phyloP scores from a whole-genome alignment of 2,113 vertebrate species.

The Corydoras sp. region DNA sequence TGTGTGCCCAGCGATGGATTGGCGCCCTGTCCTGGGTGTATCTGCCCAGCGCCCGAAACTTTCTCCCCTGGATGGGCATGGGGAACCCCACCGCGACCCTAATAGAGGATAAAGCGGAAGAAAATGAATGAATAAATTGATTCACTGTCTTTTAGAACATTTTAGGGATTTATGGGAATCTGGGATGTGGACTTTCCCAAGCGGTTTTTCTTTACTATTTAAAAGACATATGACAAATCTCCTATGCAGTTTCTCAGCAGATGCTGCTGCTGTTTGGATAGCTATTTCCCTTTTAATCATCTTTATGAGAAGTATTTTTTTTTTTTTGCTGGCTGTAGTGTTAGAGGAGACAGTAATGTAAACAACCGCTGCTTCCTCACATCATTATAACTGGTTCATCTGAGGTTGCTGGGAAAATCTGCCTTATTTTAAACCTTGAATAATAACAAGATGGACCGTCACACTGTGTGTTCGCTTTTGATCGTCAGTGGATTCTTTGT shows the following conservation, averaged over 20 bases:
- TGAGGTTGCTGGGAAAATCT: conserved; percentile 21
- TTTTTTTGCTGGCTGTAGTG: conserved; percentile 2
- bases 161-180: too few relatives aligned
- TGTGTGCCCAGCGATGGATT: too few relatives aligned
- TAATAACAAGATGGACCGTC: conserved; percentile 31
- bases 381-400: conserved; percentile 25
- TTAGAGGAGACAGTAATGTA: conserved; percentile 16
- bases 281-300: conserved; percentile 9
- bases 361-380: conserved; percentile 22
- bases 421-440: conserved; percentile 25
- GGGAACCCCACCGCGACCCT: too few relatives aligned
- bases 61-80: too few relatives aligned
- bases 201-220: too few relatives aligned
- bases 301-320: conserved; percentile 2
- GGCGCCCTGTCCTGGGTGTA: too few relatives aligned
- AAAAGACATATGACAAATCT: too few relatives aligned
- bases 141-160: too few relatives aligned
- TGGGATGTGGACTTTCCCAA: too few relatives aligned
- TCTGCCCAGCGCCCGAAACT: too few relatives aligned
- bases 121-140: too few relatives aligned
- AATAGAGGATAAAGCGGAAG: too few relatives aligned
- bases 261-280: conserved; percentile 22
- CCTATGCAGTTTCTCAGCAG: not conserved
- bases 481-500: conserved; percentile 29
- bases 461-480: conserved; percentile 24